These are phyloP conservation scores for Chloropsis cyanopogon DNA, from an alignment of 2,113 vertebrate genomes.

Conservation along the genomic window DNA sequence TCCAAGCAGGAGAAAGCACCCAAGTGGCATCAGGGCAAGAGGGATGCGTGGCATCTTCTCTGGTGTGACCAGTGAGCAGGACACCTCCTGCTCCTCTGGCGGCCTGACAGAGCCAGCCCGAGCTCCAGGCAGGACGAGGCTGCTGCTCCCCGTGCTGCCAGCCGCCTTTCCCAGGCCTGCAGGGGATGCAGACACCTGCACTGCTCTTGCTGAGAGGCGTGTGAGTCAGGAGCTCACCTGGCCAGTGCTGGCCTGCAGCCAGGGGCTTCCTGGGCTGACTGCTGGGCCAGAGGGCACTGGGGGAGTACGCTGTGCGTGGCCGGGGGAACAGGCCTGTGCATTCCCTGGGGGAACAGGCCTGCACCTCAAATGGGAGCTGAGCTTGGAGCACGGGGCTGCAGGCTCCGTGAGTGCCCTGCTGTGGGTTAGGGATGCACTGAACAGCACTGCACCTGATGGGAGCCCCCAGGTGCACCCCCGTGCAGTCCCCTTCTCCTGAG, in stretches of 20 bases:
- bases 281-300: rapidly evolving
- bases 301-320: neutral
- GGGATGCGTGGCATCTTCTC: neutral
- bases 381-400: neutral
- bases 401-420: neutral
- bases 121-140: neutral
- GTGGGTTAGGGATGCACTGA: neutral
- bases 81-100: neutral
- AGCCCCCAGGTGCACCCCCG: rapidly evolving
- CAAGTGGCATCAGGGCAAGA: no score
- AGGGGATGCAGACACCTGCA: neutral
- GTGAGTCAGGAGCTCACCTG: neutral
- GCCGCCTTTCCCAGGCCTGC: neutral
- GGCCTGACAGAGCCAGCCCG: rapidly evolving
- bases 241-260: neutral
- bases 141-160: neutral
- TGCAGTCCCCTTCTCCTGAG: neutral
- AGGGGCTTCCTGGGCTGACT: neutral
- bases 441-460: rapidly evolving
- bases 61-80: rapidly evolving
- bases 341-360: neutral
- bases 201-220: neutral
- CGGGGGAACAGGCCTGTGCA: neutral
- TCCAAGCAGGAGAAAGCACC: neutral
- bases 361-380: neutral